Evolutionary conservation across 2,797 vertebrate species (phyloP).

Genomic region (Centroberyx gerrardi): DNA sequence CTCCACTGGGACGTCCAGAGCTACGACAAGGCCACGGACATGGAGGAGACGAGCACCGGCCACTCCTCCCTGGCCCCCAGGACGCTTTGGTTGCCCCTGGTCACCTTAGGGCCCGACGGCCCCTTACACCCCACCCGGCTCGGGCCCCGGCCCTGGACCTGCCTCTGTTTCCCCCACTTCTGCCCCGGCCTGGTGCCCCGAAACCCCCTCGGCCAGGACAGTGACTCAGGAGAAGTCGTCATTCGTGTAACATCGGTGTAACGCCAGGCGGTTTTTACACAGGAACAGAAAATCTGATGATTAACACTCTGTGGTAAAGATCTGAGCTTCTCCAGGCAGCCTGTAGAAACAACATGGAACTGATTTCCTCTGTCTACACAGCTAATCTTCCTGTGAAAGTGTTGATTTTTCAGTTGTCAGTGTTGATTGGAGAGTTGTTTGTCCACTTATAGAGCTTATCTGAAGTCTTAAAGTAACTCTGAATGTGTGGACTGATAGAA

Average conservation of each 20-base stretch:
- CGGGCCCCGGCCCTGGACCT: conserved; percentile 81
- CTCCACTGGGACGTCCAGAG: conserved; percentile 95
- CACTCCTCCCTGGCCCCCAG: conserved; percentile 73
- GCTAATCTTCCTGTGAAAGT: not conserved
- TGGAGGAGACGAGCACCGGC: conserved; percentile 89
- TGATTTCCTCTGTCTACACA: no score
- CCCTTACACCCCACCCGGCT: conserved; percentile 88
- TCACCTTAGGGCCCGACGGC: conserved; percentile 84
- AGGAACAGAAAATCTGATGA: conserved; percentile 15
- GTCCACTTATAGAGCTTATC: conserved; percentile 13
- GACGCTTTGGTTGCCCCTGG: conserved; percentile 79
- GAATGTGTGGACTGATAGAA: not conserved
- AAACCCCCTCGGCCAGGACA: conserved; percentile 85
- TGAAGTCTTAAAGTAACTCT: not conserved
- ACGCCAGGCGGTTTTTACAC: conserved; percentile 37
- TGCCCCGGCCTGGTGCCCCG: conserved; percentile 82
- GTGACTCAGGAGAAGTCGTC: conserved; percentile 90
- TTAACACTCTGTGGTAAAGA: not conserved
- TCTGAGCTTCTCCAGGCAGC: not conserved
- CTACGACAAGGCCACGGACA: conserved; percentile 93
- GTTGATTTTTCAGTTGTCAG: not conserved
- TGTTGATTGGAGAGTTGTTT: not conserved
- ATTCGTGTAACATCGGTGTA: conserved; percentile 94
- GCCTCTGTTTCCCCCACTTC: conserved; percentile 88
- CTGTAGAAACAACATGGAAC: not conserved